These are phyloP conservation scores for Pollenia labialis DNA, from an alignment of 2,888 invertebrate genomes.

Conservation along the genomic window DNA sequence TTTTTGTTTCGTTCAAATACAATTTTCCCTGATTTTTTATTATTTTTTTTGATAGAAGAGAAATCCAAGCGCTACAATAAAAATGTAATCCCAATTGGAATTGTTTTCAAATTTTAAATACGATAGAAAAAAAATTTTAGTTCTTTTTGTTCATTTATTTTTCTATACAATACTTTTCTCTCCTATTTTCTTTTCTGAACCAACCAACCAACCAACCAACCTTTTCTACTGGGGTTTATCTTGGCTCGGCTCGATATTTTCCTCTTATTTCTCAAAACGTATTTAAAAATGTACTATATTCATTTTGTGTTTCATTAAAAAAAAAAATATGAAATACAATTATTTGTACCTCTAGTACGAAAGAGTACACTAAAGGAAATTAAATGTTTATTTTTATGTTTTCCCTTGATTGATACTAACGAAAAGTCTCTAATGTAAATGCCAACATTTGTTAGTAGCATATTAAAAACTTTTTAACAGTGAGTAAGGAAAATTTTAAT, in stretches of 20 bases:
- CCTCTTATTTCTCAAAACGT: background rate
- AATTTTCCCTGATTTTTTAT: background rate
- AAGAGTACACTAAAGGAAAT: constrained; percentile 50
- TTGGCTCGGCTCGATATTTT: background rate
- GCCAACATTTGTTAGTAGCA: constrained; percentile 47
- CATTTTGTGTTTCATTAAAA: constrained; percentile 16
- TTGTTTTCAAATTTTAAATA: background rate
- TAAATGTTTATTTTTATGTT: constrained; percentile 54
- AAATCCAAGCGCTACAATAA: background rate
- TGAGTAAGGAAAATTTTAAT: background rate
- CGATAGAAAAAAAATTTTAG: background rate
- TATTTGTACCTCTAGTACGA: background rate
- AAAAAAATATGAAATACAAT: background rate
- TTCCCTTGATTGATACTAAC: constrained; percentile 57
- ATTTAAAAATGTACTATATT: constrained; percentile 3
- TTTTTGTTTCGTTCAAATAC: constrained; percentile 9
- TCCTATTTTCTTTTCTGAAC: too few relatives aligned
- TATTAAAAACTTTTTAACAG: constrained; percentile 19
- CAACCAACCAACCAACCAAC: too few relatives aligned
- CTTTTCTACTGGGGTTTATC: background rate
- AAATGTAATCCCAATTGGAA: constrained; percentile 1
- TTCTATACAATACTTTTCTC: too few relatives aligned
- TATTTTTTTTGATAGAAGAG: constrained; percentile 4
- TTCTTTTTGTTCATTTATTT: background rate
- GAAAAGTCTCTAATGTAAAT: constrained; percentile 32